Evolutionary conservation across 2,888 invertebrate genomes (phyloP), one percentile per base, ranked within the genome.

Genomic region (Odontocolon sp.): DNA sequence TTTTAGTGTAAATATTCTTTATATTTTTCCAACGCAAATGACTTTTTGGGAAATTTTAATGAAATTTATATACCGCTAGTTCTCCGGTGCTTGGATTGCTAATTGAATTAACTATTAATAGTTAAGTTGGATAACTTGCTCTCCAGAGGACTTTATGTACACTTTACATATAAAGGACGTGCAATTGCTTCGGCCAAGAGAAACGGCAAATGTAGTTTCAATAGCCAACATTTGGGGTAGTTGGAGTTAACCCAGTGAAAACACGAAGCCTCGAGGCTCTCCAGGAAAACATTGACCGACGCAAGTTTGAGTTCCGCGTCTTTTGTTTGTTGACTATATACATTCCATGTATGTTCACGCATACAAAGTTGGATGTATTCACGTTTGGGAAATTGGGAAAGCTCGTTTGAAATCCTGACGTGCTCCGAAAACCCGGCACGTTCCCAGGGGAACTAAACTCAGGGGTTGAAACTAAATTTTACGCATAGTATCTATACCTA

Each of bases 81-180:
- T 64, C 8, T 8, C 6, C 23, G 42, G 36, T 36, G 42, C 9
- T 52, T 33, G 42, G 6, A 33, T 18, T 42, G 57, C 28, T 52
- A 57, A 52, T 70, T 75, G 69, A 52, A 69, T 75, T 9, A 75
- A 59, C 47, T 47, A 70, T 75, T 64, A 52, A 70, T 69, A 16
- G 50, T 33, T 36, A 33, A 38, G 9, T 70, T 42, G 18, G 50
- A 11, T 5, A 33, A 57, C 31, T n/a, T 1, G 36, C 54, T 26
- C 2, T 38, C 54, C 26, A 57, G 47, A n/a, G 38, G 11, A n/a
- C 26, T 11, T 23, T 36, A 8, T 42, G 42, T 42, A 47, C 33
- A 31, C 9, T 52, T n/a, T 21, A 23, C 21, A 63, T 63, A 11
- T n/a, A 63, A 63, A 18, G 57, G n/a, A 21, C 50, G 4, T 31